These are phyloP conservation scores for Argentina silus DNA, from an alignment of 2,797 vertebrate species.

Conservation along the genomic window DNA sequence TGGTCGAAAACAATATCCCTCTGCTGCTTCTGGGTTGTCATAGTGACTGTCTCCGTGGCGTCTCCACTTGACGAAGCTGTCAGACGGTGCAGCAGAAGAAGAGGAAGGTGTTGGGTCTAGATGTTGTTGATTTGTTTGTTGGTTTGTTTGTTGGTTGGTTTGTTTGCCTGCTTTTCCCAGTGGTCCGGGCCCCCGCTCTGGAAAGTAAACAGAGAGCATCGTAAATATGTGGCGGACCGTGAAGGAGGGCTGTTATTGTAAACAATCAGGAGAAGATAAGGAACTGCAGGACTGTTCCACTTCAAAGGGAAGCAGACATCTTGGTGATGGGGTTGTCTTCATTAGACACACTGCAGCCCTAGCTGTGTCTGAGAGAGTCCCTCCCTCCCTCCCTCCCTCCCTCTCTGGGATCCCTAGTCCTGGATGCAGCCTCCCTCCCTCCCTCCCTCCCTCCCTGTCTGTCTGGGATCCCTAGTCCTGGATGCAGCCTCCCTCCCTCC, in stretches of 20 bases:
- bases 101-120: slow-evolving; percentile 25
- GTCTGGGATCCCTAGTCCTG: too few species aligned
- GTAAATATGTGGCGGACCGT: slow-evolving; percentile 41
- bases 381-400: too few species aligned
- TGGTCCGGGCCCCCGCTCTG: slow-evolving; percentile 21
- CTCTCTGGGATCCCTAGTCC: too few species aligned
- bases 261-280: slow-evolving; percentile 18
- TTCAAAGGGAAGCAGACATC: not conserved
- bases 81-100: not conserved
- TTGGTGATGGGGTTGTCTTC: not conserved
- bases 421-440: not conserved
- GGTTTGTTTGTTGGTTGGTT: slow-evolving; percentile 16
- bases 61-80: too few species aligned
- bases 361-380: too few species aligned
- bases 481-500: not conserved
- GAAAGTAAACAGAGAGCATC: slow-evolving; percentile 41
- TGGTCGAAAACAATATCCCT: too few species aligned
- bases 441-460: not conserved
- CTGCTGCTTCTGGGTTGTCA: too few species aligned
- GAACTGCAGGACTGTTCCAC: not conserved
- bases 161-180: slow-evolving; percentile 36
- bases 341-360: not conserved
- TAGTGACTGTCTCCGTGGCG: too few species aligned
- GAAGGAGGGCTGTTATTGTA: slow-evolving; percentile 44
- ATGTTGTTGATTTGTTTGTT: slow-evolving; percentile 21